Evolutionary conservation across 2,888 invertebrate species (phyloP).

Genomic region (Branchellion lobata): DNA sequence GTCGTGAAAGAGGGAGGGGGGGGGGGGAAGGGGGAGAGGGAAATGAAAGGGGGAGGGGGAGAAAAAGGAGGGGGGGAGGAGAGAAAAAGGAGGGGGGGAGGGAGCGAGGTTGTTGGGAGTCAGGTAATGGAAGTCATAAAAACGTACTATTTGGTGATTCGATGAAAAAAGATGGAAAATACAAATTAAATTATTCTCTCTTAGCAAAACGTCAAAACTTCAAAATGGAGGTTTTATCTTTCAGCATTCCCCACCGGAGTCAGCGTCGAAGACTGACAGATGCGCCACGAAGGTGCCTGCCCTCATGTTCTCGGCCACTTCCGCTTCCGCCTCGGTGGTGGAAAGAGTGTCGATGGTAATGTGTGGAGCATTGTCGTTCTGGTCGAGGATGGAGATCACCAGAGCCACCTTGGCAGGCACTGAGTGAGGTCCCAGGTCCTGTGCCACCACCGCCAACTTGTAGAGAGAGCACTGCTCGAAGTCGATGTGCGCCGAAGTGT

Average conservation of each 20-base stretch:
- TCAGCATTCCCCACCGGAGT: slow-evolving; percentile 28
- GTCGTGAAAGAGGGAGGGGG: too few species aligned
- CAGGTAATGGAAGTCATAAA: too few species aligned
- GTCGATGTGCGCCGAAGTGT: slow-evolving; percentile 31
- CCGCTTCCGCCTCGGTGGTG: background rate
- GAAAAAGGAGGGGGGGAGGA: too few species aligned
- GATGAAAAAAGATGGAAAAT: too few species aligned
- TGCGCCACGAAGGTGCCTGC: slow-evolving; percentile 33
- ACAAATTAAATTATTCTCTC: too few species aligned
- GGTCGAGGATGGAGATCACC: slow-evolving; percentile 30
- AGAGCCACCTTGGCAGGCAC: slow-evolving; percentile 34
- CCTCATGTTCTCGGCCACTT: slow-evolving; percentile 36
- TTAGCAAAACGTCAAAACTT: too few species aligned
- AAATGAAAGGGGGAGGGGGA: too few species aligned
- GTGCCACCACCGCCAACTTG: slow-evolving; percentile 33
- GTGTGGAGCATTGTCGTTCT: slow-evolving; percentile 45
- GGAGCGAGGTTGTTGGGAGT: too few species aligned
- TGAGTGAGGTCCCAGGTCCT: slow-evolving; percentile 36
- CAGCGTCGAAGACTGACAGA: slow-evolving; percentile 30
- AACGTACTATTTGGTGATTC: too few species aligned
- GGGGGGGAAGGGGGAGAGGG: too few species aligned
- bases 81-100: too few species aligned
- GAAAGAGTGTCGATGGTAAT: slow-evolving; percentile 39
- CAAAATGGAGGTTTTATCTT: too few species aligned
- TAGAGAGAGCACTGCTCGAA: slow-evolving; percentile 39